Conservation (phyloP, 2,113 vertebrate species). For the Rattus rattus region DNA sequence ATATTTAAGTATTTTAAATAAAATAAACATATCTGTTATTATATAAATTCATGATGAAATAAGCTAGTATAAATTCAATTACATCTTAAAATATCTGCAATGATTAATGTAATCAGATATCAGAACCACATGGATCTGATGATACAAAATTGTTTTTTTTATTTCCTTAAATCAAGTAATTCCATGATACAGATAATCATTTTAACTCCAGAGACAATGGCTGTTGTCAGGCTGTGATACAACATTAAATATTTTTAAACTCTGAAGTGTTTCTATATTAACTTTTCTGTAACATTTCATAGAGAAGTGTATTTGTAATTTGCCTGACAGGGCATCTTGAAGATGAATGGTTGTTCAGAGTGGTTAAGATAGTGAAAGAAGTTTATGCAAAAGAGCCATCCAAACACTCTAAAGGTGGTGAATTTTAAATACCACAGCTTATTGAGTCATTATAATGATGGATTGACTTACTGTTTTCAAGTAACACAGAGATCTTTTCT, state of each 20-base stretch:
- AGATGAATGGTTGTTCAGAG: slow-evolving; percentile 79
- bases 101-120: background rate
- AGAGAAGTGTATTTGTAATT: slow-evolving; percentile 32
- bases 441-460: slow-evolving; percentile 79
- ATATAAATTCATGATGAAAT: background rate
- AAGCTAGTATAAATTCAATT: background rate
- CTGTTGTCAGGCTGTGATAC: slow-evolving; percentile 46
- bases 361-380: slow-evolving; percentile 75
- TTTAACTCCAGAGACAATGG: slow-evolving; percentile 20
- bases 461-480: slow-evolving; percentile 72
- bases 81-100: background rate
- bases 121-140: background rate
- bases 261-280: slow-evolving; percentile 32
- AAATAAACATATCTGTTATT: background rate
- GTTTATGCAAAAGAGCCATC: slow-evolving; percentile 76
- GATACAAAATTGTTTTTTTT: background rate
- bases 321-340: slow-evolving; percentile 71
- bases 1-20: background rate
- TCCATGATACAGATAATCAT: background rate
- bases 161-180: background rate
- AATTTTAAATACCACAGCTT: slow-evolving; percentile 78
- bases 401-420: slow-evolving; percentile 58
- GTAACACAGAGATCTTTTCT: slow-evolving; percentile 73
- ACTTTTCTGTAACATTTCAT: slow-evolving; percentile 60
- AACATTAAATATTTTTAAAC: slow-evolving; percentile 61